A percentile compares a stretch with the other conserved stretches of the same genome.
Conservation (phyloP, 2,888 invertebrate genomes). For the Agrochola lychnidis region DNA sequence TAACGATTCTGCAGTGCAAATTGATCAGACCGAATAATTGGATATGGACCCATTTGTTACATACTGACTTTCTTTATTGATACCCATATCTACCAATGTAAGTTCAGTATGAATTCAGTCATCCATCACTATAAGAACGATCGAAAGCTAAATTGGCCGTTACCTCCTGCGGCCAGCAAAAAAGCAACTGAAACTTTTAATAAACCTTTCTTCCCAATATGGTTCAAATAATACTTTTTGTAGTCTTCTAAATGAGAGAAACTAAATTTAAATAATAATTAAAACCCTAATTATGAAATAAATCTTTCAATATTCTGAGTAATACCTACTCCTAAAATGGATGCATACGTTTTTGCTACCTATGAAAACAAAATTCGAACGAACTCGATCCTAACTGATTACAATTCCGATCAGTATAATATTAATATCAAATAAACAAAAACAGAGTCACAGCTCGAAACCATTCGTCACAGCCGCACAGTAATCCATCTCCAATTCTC, state of each 20-base stretch:
- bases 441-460: conserved; percentile 58
- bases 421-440: conserved; percentile 67
- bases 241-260: conserved; percentile 2
- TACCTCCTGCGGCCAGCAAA: background rate
- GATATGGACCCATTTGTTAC: background rate
- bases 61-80: background rate
- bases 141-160: background rate
- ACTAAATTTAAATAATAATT: background rate
- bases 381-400: conserved; percentile 40
- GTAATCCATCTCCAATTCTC: conserved; percentile 79
- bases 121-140: background rate
- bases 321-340: conserved; percentile 20
- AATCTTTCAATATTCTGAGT: background rate
- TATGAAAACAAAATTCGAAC: conserved; percentile 10
- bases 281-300: conserved; percentile 42
- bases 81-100: background rate
- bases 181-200: background rate
- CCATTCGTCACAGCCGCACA: conserved; percentile 74
- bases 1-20: background rate
- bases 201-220: background rate
- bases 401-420: conserved; percentile 53
- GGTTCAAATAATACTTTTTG: background rate
- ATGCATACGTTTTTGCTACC: conserved; percentile 15
- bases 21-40: background rate
- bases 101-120: background rate